A percentile compares a stretch with the other conserved stretches of the same genome.
phyloP scores from a whole-genome alignment of 2,888 invertebrate species.

The Drosophila tripunctata region DNA sequence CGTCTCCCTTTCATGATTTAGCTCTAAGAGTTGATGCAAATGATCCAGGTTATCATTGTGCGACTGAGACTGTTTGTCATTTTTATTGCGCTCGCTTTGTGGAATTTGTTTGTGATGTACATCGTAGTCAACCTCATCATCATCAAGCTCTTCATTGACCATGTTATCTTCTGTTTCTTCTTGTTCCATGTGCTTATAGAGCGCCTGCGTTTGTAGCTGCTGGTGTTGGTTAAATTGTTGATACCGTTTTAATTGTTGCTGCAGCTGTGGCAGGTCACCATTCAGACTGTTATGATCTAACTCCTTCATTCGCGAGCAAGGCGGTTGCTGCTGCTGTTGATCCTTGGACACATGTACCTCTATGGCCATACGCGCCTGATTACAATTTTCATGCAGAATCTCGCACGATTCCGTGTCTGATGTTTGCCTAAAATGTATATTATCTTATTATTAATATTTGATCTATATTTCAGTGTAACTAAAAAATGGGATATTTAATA shows the following conservation, averaged over 20 bases:
- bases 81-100: conserved; percentile 36
- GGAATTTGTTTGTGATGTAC: conserved; percentile 77
- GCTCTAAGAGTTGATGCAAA: conserved; percentile 43
- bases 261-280: conserved; percentile 40
- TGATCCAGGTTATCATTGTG: conserved; percentile 52
- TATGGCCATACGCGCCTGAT: conserved; percentile 78
- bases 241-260: conserved; percentile 50
- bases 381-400: conserved; percentile 83
- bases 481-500: too few species aligned
- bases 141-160: conserved; percentile 83
- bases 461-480: too few species aligned
- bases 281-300: conserved; percentile 82
- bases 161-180: conserved; percentile 83
- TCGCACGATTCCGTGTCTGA: conserved; percentile 84
- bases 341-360: conserved; percentile 68
- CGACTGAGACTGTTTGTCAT: conserved; percentile 35
- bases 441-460: too few species aligned
- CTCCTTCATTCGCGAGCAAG: conserved; percentile 83
- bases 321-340: conserved; percentile 79
- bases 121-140: conserved; percentile 83
- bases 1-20: conserved; percentile 52
- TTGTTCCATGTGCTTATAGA: conserved; percentile 74
- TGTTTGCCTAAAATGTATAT: conserved; percentile 80
- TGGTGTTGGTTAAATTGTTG: conserved; percentile 67
- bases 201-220: conserved; percentile 64